Evolutionary conservation across 2,797 vertebrate genomes (phyloP), one percentile per base, ranked within the genome.

Genomic region (Psittacula echo): DNA sequence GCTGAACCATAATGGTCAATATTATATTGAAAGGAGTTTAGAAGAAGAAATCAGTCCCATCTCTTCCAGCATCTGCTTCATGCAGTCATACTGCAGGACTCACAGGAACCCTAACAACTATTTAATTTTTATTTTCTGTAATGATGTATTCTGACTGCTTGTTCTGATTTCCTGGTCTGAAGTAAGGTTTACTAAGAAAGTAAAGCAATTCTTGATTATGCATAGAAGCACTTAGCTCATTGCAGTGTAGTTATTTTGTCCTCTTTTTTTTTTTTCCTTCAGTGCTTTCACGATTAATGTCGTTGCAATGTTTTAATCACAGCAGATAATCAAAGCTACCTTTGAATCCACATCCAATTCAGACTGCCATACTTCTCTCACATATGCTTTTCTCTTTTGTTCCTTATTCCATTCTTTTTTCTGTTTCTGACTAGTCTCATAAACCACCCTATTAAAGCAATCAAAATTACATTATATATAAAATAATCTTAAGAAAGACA

Each of bases 381-480:
- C 22, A 13, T 82, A 68, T 14, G 8, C 2, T 65, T 84, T 73
- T 67, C 27, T 79, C 26, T 51, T 94, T 85, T 90, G 9, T 91
- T 94, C 54, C 44, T 70, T 77, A 45, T 85, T 91, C 58, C 7
- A 4, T 48, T 83, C 17, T 29, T 76, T 76, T 92, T 82, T 77
- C 58, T 95, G n/a, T 77, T 95, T 97, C 89, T 88, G n/a, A 79
- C 23, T 87, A 92, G 70, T 89, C 47, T 70, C 48, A 92, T 68
- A 94, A 95, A 32, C 7, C 13, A 47, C 19, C 44, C 20, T 16
- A 97, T 87, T 96, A 96, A 96, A 94, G 66, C 48, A 94, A 90
- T 95, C 53, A 96, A 95, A 97, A 95, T 90, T 94, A 51, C 41
- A 90, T 94, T 95, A 80, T 8, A 44, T 77, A 41, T 93, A 91